Percentiles rank a stretch among this genome's conserved stretches.
Conservation (phyloP, 2,113 vertebrate genomes). For the Cavia porcellus region DNA sequence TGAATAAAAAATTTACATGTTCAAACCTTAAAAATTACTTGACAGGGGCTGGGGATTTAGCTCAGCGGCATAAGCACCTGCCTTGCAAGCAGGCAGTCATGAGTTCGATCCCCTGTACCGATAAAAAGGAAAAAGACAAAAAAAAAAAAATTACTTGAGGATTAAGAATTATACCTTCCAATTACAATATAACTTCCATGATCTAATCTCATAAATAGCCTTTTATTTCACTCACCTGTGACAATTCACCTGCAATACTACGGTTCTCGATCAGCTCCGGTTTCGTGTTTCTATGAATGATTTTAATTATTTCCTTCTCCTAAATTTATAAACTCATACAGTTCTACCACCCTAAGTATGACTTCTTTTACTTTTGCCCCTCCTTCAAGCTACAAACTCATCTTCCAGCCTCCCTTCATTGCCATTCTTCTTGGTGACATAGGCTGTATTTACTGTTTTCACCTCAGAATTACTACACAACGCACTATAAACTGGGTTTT, state of each 20-base stretch:
- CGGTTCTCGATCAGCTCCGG: background rate
- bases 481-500: background rate
- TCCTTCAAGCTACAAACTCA: background rate
- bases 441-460: background rate
- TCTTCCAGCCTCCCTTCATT: background rate
- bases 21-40: background rate
- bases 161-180: background rate
- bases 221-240: background rate
- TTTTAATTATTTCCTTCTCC: background rate
- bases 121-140: too few species aligned
- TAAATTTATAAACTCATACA: background rate
- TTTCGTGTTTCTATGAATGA: background rate
- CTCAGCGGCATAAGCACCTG: too few species aligned
- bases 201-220: conserved; percentile 4
- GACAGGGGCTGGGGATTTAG: too few species aligned
- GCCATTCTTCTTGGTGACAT: background rate
- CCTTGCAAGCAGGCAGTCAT: too few species aligned
- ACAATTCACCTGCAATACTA: background rate
- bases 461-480: background rate
- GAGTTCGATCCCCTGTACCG: too few species aligned
- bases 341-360: background rate
- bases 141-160: too few species aligned
- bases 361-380: background rate
- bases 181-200: background rate
- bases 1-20: background rate